Base-by-base conservation (phyloP, 2,888 invertebrate species). In the Zaprionus obscuricornis region DNA sequence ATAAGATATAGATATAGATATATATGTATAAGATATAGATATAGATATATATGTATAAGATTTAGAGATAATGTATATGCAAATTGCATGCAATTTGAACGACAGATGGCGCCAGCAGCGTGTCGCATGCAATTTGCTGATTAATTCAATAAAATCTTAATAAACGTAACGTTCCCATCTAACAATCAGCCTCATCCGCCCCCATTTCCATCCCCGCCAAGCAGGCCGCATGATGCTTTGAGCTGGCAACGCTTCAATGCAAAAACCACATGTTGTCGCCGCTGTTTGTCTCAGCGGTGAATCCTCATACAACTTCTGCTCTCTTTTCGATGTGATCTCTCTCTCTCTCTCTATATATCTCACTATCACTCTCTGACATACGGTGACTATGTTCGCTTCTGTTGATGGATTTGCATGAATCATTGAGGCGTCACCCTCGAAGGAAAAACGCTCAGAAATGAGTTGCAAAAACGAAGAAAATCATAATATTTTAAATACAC, bases 351-450 rank as follows among this genome's bases (percentile, higher is more conserved):
- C 36, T 47, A 10, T 4, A 13, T 27, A 26, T 27, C 13, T 42
- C 17, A 13, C 39, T 34, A 8, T 17, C 22, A 31, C 22, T 10
- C 34, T 1, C 42, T 8, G n/a, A 2, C 8, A 5, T 14, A 40
- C 39, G 16, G 8, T 3, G 11, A 8, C n/a, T 43, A 20, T 42
- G 22, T 56, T 56, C 45, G 26, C 37, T 45, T 55, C 47, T 43
- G 69, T 71, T 85, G 85, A 86, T 85, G 86, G 77, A 85, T 86
- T 83, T 86, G 84, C 84, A 86, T 85, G 86, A 85, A 83, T 86
- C 85, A 85, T 86, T 85, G 86, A 76, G 65, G 81, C 86, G 85
- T 85, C 85, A 86, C 85, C 78, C 85, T 79, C 72, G 79, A 68
- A 66, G 52, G 66, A 85, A 78, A 83, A 83, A 63, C 79, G 79